Base-by-base conservation (phyloP, 2,113 vertebrate species). In the Istiophorus platypterus region DNA sequence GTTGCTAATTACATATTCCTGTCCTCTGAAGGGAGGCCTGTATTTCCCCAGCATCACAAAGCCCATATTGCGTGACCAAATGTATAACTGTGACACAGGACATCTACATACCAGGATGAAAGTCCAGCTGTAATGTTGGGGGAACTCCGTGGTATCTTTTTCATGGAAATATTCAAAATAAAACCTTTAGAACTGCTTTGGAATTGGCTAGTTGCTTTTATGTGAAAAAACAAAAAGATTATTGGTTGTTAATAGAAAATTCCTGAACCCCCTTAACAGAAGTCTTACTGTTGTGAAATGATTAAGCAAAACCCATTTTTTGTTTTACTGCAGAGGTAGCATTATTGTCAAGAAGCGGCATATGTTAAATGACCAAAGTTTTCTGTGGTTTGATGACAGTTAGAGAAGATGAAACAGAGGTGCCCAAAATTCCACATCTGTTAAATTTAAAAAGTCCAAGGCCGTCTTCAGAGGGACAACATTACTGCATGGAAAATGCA, bases 1-100 rank as follows among this genome's bases (percentile, higher is more conserved):
- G 74, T 75, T 52, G 41, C 42, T 78, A 82, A 86, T 74, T 74
- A 65, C 49, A 64, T 54, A 63, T 82, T 71, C 20, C 75, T 49
- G 24, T 69, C 64, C 26, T 70, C 58, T 76, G 52, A 31, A 41
- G 67, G 26, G 41, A 65, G 20, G 41, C 61, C 69, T 68, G 57
- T 31, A 65, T 69, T 70, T 78, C 51, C 74, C 34, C 70, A 51
- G 63, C 56, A 14, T 57, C 37, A 62, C 62, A 49, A 49, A 63
- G 49, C 67, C 49, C 56, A 47, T 34, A 54, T 62, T 57, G 14
- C 24, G 39, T 29, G 70, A 69, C 64, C 64, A 9, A 49, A 41
- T 17, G 42, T 45, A 11, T 45, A 14, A 42, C 11, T 57, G 54
- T 45, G 58, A 63, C 6, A 9, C 47, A 74, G 57, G 29, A 14